These are phyloP conservation scores for Agelastica alni DNA, from an alignment of 2,888 invertebrate species.

Conservation along the genomic window DNA sequence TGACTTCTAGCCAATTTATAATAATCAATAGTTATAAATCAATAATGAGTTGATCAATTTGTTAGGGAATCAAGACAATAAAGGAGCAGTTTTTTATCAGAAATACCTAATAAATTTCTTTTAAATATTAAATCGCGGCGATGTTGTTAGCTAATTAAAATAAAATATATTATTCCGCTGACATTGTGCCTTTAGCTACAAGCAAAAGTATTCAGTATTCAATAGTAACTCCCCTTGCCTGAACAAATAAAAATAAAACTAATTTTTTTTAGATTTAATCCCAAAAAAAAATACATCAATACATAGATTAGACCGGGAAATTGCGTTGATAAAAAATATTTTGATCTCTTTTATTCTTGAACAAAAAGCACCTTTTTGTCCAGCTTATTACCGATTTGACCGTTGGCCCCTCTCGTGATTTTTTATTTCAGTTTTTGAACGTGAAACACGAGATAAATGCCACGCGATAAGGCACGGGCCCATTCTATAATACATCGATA, in stretches of 20 bases:
- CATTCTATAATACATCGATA: slow-evolving; percentile 28
- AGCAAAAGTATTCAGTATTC: too few relatives aligned
- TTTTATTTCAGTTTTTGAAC: slow-evolving; percentile 42
- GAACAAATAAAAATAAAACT: slow-evolving; percentile 15
- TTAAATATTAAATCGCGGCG: too few relatives aligned
- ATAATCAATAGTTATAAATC: too few relatives aligned
- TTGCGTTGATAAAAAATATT: slow-evolving; percentile 46
- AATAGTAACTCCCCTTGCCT: too few relatives aligned
- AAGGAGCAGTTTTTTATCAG: too few relatives aligned
- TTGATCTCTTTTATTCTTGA: slow-evolving; percentile 43
- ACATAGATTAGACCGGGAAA: slow-evolving; percentile 47
- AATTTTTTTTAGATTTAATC: slow-evolving; percentile 31
- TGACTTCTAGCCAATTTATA: too few relatives aligned
- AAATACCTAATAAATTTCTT: too few relatives aligned
- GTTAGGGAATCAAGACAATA: too few relatives aligned
- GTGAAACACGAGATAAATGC: slow-evolving; percentile 20
- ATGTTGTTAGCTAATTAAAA: too few relatives aligned
- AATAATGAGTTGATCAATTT: too few relatives aligned
- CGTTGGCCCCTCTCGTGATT: slow-evolving; percentile 49
- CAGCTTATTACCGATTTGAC: slow-evolving; percentile 46
- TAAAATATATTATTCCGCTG: too few relatives aligned
- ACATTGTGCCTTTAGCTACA: too few relatives aligned
- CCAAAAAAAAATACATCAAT: slow-evolving; percentile 44
- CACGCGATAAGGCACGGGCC: slow-evolving; percentile 34
- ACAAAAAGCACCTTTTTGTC: slow-evolving; percentile 45